Base-by-base conservation (phyloP, 2,888 invertebrate species). In the Alsophila aescularia region DNA sequence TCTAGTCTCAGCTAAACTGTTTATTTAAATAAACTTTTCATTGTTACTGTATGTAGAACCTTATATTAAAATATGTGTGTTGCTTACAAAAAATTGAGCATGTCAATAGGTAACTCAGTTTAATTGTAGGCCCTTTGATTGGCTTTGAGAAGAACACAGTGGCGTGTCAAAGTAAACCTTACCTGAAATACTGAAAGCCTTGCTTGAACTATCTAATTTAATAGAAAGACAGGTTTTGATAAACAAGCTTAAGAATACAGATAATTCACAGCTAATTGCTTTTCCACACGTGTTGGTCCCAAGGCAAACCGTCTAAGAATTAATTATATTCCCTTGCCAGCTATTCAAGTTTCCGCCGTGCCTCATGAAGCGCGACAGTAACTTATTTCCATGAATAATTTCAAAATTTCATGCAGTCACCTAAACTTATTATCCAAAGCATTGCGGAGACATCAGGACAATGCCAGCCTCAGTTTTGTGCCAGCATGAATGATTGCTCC, bases 401-500 rank as follows among this genome's bases (percentile, higher is more conserved):
- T 69, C 69, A 75, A 75, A 75, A 75, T 78, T 77, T 75, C 74
- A 77, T 72, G 75, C 71, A 72, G 71, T 78, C 81, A 58, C 79
- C 73, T 74, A 75, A 74, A 79, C 68, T 78, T 77, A 76, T 83
- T 81, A 77, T 50, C 55, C 55, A 41, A 44, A 45, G 41, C 50
- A 55, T 77, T 76, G 75, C 73, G 72, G 67, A 72, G 71, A 72
- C 73, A 76, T 70, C 73, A 69, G 74, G 75, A 87, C 85, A 84
- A 87, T 85, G 76, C 76, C 82, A 81, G 80, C 79, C 77, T 72
- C 77, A 74, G 82, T 85, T 62, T 58, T 85, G 83, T 85, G 78
- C 81, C 80, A 80, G 83, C 87, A 84, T 88, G 87, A 88, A 83
- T 88, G 87, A 89, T 89, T 85, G 84, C 83, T 75, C 79, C 77